Evolutionary conservation across 2,888 invertebrate genomes (phyloP).

Genomic region (Malthinus seriepunctatus): DNA sequence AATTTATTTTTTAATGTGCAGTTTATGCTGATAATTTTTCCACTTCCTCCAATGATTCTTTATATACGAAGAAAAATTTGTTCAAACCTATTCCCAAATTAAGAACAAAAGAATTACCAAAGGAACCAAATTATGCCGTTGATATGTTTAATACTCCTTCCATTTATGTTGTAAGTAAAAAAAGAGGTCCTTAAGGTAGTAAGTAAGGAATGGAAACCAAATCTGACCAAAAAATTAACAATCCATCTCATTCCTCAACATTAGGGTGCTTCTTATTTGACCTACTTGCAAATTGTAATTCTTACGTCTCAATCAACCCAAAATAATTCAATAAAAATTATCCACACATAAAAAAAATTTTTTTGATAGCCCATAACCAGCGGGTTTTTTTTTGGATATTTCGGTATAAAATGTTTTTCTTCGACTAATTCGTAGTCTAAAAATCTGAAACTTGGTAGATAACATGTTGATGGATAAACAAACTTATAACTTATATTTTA

Average conservation of each 20-base stretch:
- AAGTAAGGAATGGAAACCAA: slow-evolving; percentile 32
- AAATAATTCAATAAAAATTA: too few relatives aligned
- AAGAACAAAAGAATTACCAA: slow-evolving; percentile 47
- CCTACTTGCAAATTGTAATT: too few relatives aligned
- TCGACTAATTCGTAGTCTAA: too few relatives aligned
- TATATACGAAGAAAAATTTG: slow-evolving; percentile 49
- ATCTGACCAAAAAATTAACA: slow-evolving; percentile 41
- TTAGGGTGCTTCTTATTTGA: too few relatives aligned
- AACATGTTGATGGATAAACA: too few relatives aligned
- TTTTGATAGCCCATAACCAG: too few relatives aligned
- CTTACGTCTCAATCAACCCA: too few relatives aligned
- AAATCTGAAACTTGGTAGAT: too few relatives aligned
- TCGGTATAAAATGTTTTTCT: too few relatives aligned
- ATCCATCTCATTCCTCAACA: background rate
- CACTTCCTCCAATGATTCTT: slow-evolving; percentile 43
- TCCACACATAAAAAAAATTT: too few relatives aligned
- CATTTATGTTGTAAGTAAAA: slow-evolving; percentile 43
- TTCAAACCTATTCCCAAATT: slow-evolving; percentile 50
- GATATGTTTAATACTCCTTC: slow-evolving; percentile 37
- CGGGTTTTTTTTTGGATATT: too few relatives aligned
- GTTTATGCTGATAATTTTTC: slow-evolving; percentile 40
- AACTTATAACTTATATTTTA: too few relatives aligned
- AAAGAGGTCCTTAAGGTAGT: background rate
- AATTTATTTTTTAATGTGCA: slow-evolving; percentile 20
- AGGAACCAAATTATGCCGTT: slow-evolving; percentile 40